phyloP scores from a whole-genome alignment of 2,888 invertebrate genomes.

The Phortica okadai region DNA sequence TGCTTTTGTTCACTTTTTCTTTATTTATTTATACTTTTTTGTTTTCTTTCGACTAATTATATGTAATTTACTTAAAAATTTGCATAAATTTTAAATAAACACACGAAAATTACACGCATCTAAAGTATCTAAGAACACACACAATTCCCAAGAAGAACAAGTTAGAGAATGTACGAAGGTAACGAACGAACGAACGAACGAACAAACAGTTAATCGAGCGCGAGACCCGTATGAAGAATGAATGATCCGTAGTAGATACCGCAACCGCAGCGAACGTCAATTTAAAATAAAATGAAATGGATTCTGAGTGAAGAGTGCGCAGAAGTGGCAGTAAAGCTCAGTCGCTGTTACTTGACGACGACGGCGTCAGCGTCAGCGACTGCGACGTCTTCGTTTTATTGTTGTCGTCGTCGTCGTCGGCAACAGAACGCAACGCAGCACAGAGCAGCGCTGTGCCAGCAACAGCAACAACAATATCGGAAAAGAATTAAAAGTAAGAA shows the following conservation, averaged over 20 bases:
- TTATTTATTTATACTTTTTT: conserved; percentile 39
- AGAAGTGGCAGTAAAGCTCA: conserved; percentile 52
- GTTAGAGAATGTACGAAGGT: background rate
- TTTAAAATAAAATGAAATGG: conserved; percentile 69
- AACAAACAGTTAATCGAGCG: conserved; percentile 1
- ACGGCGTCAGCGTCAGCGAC: conserved; percentile 37
- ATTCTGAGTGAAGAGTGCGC: conserved; percentile 65
- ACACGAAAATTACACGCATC: background rate
- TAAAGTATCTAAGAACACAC: background rate
- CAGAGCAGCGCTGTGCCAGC: background rate
- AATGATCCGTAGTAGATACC: conserved; percentile 46
- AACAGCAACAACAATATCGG: background rate
- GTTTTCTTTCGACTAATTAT: conserved; percentile 56
- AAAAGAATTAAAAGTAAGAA: conserved; percentile 3
- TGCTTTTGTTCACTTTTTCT: conserved; percentile 41
- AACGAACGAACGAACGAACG: background rate
- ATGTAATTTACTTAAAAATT: conserved; percentile 33
- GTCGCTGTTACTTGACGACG: background rate
- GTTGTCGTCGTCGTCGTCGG: conserved; percentile 21
- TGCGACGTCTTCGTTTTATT: conserved; percentile 28
- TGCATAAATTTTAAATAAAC: conserved; percentile 22
- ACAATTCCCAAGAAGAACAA: background rate
- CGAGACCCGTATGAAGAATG: conserved; percentile 38
- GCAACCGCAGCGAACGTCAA: conserved; percentile 49
- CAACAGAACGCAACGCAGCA: conserved; percentile 7